These are phyloP conservation scores for Drosophila seguyi DNA, from an alignment of 1,140 invertebrate genomes.

Conservation along the genomic window DNA sequence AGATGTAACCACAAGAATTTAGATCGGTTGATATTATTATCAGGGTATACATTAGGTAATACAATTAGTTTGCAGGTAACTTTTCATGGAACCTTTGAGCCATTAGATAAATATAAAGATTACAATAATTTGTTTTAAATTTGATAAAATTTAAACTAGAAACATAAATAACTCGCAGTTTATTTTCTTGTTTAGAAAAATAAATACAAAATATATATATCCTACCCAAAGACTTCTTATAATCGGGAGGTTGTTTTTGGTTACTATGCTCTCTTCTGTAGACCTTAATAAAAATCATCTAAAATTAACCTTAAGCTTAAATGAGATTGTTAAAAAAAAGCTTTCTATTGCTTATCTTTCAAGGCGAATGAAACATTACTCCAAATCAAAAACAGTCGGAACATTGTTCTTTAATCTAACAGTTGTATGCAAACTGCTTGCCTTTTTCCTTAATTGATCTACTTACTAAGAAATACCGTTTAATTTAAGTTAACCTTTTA, in stretches of 20 bases:
- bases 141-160: not conserved
- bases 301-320: not conserved
- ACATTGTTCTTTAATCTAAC: not conserved
- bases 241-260: not conserved
- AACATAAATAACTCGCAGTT: not conserved
- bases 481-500: too few relatives aligned
- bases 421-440: not conserved
- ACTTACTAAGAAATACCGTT: not conserved
- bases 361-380: not conserved
- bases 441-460: not conserved
- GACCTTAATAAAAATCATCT: not conserved
- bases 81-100: too few relatives aligned
- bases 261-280: not conserved
- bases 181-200: too few relatives aligned
- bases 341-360: slow-evolving; percentile 1
- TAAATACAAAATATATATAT: too few relatives aligned
- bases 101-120: too few relatives aligned
- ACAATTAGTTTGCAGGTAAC: too few relatives aligned
- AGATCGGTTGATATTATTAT: not conserved
- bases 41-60: too few relatives aligned
- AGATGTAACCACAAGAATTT: not conserved
- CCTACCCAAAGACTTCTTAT: too few relatives aligned
- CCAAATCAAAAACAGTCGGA: not conserved
- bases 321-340: not conserved
- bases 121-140: not conserved